phyloP scores from a whole-genome alignment of 1,140 invertebrate genomes.

The Musca vetustissima region DNA sequence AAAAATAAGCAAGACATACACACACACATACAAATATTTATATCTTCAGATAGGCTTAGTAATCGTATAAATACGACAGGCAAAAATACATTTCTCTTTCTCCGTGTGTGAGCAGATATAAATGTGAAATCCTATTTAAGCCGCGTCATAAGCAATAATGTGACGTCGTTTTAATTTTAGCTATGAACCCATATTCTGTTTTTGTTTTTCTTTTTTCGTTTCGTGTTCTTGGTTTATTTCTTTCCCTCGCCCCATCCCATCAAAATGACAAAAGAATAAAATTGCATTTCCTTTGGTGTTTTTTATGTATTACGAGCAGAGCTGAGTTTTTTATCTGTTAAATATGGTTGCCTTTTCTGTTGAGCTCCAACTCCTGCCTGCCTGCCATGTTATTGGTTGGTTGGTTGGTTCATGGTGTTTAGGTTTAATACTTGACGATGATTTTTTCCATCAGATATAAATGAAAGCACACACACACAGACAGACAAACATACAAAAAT shows the following conservation, averaged over 20 bases:
- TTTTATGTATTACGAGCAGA: conserved; percentile 1
- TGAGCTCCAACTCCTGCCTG: background rate
- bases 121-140: conserved; percentile 15
- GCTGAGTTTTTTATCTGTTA: conserved; percentile 15
- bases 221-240: no score
- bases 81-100: background rate
- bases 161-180: background rate
- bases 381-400: background rate
- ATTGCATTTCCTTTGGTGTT: conserved; percentile 18
- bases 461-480: conserved; percentile 4
- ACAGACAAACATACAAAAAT: background rate
- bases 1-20: conserved; percentile 10
- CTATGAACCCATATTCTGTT: background rate
- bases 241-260: no score
- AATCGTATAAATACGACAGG: no score
- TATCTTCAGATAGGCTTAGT: conserved; percentile 13
- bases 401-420: background rate
- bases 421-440: conserved; percentile 5
- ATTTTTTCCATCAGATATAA: conserved; percentile 19
- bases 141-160: conserved; percentile 22
- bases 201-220: no score
- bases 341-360: conserved; percentile 10
- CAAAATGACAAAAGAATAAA: background rate
- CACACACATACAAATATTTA: no score
- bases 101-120: no score